A percentile compares a stretch with the other conserved stretches of the same genome.
phyloP scores from a whole-genome alignment of 2,797 vertebrate genomes.

The Megaceryle alcyon region DNA sequence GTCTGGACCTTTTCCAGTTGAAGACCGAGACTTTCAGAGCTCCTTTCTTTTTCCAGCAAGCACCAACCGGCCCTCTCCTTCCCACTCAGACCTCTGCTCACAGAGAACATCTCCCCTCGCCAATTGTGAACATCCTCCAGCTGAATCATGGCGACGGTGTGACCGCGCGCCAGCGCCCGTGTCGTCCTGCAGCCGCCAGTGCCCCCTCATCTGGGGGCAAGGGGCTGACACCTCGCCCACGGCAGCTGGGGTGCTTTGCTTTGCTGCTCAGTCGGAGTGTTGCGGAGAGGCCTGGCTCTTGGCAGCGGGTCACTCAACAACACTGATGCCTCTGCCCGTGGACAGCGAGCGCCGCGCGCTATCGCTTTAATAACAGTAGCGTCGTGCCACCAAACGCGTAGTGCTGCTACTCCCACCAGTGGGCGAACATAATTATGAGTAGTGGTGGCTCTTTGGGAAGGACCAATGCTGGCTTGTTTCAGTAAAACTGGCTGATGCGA shows the following conservation, averaged over 20 bases:
- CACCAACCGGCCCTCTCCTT: not conserved
- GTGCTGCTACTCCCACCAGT: not conserved
- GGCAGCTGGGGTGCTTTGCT: not conserved
- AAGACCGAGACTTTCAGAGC: not conserved
- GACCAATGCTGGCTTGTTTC: not conserved
- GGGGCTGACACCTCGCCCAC: not conserved
- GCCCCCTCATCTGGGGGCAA: not conserved
- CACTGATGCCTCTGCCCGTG: not conserved
- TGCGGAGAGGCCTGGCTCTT: not conserved
- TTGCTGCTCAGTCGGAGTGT: not conserved
- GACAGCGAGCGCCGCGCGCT: not conserved
- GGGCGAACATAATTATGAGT: not conserved
- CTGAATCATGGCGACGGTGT: fast-evolving
- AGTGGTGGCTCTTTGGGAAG: not conserved
- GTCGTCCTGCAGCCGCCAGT: not conserved
- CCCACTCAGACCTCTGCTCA: not conserved
- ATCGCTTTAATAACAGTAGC: not conserved
- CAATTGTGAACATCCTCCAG: not conserved
- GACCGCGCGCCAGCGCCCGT: fast-evolving
- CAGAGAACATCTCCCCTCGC: not conserved
- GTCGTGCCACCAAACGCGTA: not conserved
- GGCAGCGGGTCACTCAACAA: not conserved
- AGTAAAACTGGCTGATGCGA: not conserved
- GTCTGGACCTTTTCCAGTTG: not conserved
- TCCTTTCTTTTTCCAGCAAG: not conserved